Evolutionary conservation across 2,113 vertebrate genomes (phyloP).

Genomic region (Dunckerocampus dactyliophorus): DNA sequence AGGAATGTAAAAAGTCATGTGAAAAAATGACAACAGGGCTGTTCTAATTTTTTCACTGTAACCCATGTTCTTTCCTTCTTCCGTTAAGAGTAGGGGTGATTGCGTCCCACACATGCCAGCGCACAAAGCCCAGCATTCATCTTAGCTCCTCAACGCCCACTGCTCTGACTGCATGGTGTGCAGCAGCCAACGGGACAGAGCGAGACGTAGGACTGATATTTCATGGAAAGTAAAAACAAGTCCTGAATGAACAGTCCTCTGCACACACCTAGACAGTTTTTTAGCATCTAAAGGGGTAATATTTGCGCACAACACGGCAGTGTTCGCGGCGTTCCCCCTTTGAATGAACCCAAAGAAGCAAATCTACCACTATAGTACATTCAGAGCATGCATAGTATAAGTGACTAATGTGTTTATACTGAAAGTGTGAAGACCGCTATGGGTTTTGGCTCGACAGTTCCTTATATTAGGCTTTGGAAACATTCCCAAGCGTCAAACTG

Average conservation of each 20-base stretch:
- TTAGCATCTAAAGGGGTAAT: constrained; percentile 31
- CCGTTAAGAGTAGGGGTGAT: constrained; percentile 37
- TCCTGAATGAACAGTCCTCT: constrained; percentile 47
- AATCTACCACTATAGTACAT: constrained; percentile 7
- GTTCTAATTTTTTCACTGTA: too few relatives aligned
- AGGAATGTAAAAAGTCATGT: too few relatives aligned
- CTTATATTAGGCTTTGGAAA: background rate
- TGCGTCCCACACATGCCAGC: constrained; percentile 41
- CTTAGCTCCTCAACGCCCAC: constrained; percentile 41
- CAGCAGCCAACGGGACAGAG: constrained; percentile 47
- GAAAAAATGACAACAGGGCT: too few relatives aligned
- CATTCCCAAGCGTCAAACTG: background rate
- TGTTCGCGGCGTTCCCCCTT: constrained; percentile 16
- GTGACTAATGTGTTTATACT: constrained; percentile 8
- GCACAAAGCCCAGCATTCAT: constrained; percentile 72
- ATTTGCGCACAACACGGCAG: constrained; percentile 40
- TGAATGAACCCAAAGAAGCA: constrained; percentile 29
- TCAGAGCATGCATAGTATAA: background rate
- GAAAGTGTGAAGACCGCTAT: constrained; percentile 1
- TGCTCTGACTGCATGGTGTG: constrained; percentile 38
- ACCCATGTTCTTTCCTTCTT: constrained; percentile 17
- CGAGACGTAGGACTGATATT: constrained; percentile 33
- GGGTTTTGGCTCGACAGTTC: background rate
- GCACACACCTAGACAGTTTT: constrained; percentile 15
- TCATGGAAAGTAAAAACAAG: constrained; percentile 53